Evolutionary conservation across 2,113 vertebrate species (phyloP), one percentile per base, ranked within the genome.

Genomic region (Acrocephalus kingi): DNA sequence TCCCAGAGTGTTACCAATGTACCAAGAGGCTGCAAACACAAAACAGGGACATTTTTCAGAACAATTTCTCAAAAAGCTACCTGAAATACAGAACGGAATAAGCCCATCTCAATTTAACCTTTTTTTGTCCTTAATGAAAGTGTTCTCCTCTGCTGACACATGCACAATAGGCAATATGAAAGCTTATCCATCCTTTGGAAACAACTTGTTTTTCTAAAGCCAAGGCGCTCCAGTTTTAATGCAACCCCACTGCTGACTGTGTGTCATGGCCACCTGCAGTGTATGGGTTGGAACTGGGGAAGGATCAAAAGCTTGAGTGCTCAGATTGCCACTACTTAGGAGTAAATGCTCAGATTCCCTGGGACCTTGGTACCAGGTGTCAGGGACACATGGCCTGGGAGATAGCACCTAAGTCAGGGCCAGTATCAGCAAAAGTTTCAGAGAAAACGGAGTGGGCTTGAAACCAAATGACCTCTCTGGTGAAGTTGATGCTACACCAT

Each of bases 11-110:
- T 49, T 80, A 68, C 74, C 4, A 3, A 43, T 90, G 87, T 96
- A 84, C 84, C 82, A 93, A 92, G 48, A 91, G 71, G 61, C 72
- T 93, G 86, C 49, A 80, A 85, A 55, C 31, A 94, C 68, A 91
- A 75, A 79, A 72, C 6, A 3, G 75, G 76, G 45, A 49, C n/a
- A 54, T 68, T 77, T 94, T 96, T 66, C 76, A 84, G 43, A 78
- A 84, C 51, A 84, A 41, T 56, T 72, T 93, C 37, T 90, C 69
- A 0, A 56, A 89, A 86, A 63, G 6, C 43, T 52, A 37, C 64
- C 69, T 72, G 71, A 84, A 86, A 94, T 56, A 46, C 52, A 88
- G 77, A 89, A 43, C 1, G 7, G 59, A 77, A 84, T 37, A 73
- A 39, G 13, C 10, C n/a, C 13, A 28, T 67, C 46, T 78, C 58